Evolutionary conservation across 2,797 vertebrate genomes (phyloP).

Genomic region (Leucoraja ocellata): DNA sequence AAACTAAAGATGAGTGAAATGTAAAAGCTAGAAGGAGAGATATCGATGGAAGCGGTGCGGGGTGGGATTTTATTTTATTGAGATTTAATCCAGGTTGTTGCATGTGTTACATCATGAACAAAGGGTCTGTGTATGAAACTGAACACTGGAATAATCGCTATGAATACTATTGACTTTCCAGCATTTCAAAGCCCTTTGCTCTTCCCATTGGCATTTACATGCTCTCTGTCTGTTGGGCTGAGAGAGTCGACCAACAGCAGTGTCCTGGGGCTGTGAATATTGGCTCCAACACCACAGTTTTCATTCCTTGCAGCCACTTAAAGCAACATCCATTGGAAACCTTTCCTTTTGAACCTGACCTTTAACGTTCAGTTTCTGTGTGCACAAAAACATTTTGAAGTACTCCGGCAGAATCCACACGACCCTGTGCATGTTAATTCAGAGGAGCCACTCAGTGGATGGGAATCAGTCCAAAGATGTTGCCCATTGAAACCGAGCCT

Average conservation of each 20-base stretch:
- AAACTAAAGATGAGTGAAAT: too few relatives aligned
- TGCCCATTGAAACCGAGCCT: background rate
- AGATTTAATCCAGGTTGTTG: background rate
- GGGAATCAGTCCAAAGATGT: background rate
- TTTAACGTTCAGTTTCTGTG: background rate
- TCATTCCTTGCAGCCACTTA: background rate
- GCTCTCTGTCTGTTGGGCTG: background rate
- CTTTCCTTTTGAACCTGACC: background rate
- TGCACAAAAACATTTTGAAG: background rate
- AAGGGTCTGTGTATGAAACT: background rate
- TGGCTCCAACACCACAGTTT: background rate
- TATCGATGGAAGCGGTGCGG: too few relatives aligned
- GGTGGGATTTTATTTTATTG: too few relatives aligned
- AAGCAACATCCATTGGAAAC: background rate
- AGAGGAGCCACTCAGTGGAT: background rate
- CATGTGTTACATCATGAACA: background rate
- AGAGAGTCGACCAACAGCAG: background rate
- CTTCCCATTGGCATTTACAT: too few relatives aligned
- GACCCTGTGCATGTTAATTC: background rate
- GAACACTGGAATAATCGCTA: background rate
- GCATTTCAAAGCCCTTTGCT: too few relatives aligned
- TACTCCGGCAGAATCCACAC: too few relatives aligned
- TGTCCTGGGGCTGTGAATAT: background rate
- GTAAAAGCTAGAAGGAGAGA: too few relatives aligned
- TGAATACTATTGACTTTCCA: background rate